These are phyloP conservation scores for Formicarius rufipectus DNA, from an alignment of 2,113 vertebrate genomes.

Conservation along the genomic window DNA sequence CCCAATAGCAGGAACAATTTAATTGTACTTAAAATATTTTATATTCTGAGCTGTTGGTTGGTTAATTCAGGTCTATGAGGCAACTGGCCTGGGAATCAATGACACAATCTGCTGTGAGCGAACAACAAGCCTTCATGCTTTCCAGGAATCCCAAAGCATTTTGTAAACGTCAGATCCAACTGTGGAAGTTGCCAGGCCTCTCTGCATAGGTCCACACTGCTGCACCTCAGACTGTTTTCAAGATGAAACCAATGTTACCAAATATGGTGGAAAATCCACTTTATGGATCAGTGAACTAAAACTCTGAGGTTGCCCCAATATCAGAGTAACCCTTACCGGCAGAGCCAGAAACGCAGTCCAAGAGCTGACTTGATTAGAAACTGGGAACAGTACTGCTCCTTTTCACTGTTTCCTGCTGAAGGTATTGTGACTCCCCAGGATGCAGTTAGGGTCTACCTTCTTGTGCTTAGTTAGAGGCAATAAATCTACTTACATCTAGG, in stretches of 20 bases:
- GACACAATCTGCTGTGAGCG: slow-evolving; percentile 14
- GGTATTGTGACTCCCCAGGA: neutral
- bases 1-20: neutral
- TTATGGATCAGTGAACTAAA: neutral
- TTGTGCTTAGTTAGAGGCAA: neutral
- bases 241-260: neutral
- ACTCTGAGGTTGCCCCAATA: neutral
- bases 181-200: neutral
- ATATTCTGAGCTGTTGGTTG: neutral
- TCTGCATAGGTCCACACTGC: neutral
- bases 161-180: neutral
- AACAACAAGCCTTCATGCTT: slow-evolving; percentile 17
- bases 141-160: slow-evolving; percentile 36
- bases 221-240: rapidly evolving
- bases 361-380: neutral
- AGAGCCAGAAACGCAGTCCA: neutral
- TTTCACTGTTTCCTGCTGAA: neutral
- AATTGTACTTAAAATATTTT: neutral
- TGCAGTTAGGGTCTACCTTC: neutral
- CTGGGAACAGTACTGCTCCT: neutral
- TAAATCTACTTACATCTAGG: neutral
- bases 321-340: neutral
- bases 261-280: neutral
- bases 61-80: slow-evolving; percentile 16
- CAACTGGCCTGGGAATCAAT: slow-evolving; percentile 11